phyloP scores from a whole-genome alignment of 2,797 vertebrate genomes.

The Iguana delicatissima region DNA sequence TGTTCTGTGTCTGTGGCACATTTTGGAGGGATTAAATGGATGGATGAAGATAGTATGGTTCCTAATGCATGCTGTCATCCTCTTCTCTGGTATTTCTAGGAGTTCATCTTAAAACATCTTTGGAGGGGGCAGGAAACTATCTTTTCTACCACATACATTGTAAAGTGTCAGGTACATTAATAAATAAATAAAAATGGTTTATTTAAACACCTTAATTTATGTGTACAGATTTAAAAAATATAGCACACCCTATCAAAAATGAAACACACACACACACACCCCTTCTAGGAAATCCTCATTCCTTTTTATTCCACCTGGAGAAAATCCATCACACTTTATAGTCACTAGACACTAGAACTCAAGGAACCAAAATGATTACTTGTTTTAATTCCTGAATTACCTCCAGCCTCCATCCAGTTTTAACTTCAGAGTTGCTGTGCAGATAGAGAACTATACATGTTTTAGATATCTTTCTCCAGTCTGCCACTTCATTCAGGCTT shows the following conservation, averaged over 20 bases:
- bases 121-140: background rate
- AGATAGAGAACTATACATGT: background rate
- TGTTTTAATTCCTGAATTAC: slow-evolving; percentile 1
- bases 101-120: background rate
- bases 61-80: background rate
- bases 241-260: background rate
- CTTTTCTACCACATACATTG: background rate
- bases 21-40: background rate
- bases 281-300: background rate
- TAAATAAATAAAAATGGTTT: background rate
- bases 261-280: background rate
- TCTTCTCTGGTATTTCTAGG: background rate
- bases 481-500: background rate
- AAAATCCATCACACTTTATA: background rate
- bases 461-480: background rate
- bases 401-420: background rate
- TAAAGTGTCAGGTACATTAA: background rate
- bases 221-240: background rate
- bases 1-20: background rate
- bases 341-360: background rate
- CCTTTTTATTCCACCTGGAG: background rate
- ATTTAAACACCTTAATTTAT: background rate
- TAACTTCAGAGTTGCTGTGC: slow-evolving; percentile 1
- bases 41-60: background rate
- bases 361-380: background rate